Evolutionary conservation across 2,888 invertebrate species (phyloP), one percentile per base, ranked within the genome.

Genomic region (Acrobasis repandana): DNA sequence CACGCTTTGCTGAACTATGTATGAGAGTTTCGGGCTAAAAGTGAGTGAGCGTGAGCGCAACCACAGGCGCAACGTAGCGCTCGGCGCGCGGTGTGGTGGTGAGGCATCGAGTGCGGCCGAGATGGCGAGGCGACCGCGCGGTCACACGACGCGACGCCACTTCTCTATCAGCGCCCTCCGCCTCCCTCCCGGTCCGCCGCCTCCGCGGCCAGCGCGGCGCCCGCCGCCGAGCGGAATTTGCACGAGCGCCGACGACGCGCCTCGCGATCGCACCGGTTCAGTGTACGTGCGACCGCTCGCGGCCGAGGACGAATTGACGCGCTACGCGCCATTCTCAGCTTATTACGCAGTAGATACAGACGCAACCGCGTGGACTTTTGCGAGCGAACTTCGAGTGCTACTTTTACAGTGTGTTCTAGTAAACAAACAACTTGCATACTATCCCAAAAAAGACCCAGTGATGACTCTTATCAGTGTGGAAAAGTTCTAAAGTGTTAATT

Each of bases 291-390:
- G 90, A 88, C 85, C 85, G 88, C 73, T 80, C 84, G 86, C 85
- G 83, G 79, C 75, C 74, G 79, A 85, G 81, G 85, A 87, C 90
- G 86, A 77, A 67, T 73, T 71, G 83, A 71, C 75, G 82, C 80
- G 79, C 72, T 72, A 72, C 85, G 79, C 80, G 79, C 74, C 71
- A 76, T 73, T 71, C 82, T 74, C 79, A 76, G 82, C 83, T 90
- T 91, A 92, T 87, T 92, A 92, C 92, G 92, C 91, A 92, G 92
- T 91, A 82, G 75, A 83, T 77, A 83, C 79, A 76, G 79, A 74
- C 79, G 78, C 75, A 78, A 88, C 90, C 90, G 90, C 92, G 91
- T 90, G 91, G 86, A 89, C 85, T 81, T 71, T 69, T 68, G 71
- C 72, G 68, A 75, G 78, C 74, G 67, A 69, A 77, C 73, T 75